These are phyloP conservation scores for Pimpla rufipes DNA, from an alignment of 2,888 invertebrate genomes.

Conservation along the genomic window DNA sequence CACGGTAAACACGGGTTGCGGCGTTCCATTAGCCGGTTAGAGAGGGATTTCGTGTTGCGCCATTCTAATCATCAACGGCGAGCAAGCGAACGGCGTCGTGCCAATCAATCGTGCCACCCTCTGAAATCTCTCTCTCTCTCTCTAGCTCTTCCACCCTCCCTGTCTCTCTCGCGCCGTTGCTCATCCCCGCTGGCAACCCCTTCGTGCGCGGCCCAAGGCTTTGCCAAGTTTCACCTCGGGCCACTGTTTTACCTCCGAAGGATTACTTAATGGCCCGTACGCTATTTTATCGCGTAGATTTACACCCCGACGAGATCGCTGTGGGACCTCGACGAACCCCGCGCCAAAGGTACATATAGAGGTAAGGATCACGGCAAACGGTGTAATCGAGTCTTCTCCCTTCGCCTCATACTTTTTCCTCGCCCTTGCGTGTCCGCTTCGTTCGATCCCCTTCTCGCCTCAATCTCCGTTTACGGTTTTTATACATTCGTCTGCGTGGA, in stretches of 20 bases:
- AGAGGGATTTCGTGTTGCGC: slow-evolving; percentile 85
- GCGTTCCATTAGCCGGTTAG: slow-evolving; percentile 84
- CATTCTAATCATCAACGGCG: slow-evolving; percentile 84
- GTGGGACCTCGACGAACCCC: slow-evolving; percentile 49
- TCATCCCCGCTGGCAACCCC: slow-evolving; percentile 9
- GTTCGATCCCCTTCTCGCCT: not conserved
- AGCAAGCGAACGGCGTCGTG: slow-evolving; percentile 73
- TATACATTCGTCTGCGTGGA: not conserved
- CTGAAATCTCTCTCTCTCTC: slow-evolving; percentile 78
- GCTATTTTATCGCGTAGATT: slow-evolving; percentile 84
- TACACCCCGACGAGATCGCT: slow-evolving; percentile 75
- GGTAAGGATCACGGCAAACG: not conserved
- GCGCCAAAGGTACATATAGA: not conserved
- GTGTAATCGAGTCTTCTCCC: not conserved
- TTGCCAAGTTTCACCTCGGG: slow-evolving; percentile 62
- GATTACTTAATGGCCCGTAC: slow-evolving; percentile 84
- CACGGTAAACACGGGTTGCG: slow-evolving; percentile 84
- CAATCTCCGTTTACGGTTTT: not conserved
- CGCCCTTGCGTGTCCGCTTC: not conserved
- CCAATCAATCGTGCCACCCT: slow-evolving; percentile 82
- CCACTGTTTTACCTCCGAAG: slow-evolving; percentile 81
- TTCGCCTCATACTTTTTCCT: not conserved
- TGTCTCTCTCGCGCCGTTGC: slow-evolving; percentile 60
- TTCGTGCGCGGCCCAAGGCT: slow-evolving; percentile 44
- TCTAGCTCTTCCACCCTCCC: slow-evolving; percentile 59